These are phyloP conservation scores for Pelobates fuscus DNA, from an alignment of 2,113 vertebrate species.

Conservation along the genomic window DNA sequence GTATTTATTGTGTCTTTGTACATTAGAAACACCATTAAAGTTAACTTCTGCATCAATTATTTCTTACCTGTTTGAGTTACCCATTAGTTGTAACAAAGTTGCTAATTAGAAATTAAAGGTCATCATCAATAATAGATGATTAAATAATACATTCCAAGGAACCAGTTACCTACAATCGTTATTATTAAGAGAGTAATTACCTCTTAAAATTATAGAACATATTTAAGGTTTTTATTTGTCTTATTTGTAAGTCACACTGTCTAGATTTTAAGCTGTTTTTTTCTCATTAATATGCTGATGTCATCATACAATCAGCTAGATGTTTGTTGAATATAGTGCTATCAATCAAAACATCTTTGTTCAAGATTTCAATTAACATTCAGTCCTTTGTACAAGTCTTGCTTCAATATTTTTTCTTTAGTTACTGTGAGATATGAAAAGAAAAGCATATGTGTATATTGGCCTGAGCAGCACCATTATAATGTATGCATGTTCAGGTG, in stretches of 20 bases:
- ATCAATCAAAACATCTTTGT: not conserved
- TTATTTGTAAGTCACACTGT: not conserved
- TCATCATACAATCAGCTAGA: not conserved
- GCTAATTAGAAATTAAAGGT: conserved; percentile 42
- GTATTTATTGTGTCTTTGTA: conserved; percentile 23
- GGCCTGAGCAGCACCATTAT: too few relatives aligned
- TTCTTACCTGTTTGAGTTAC: conserved; percentile 33
- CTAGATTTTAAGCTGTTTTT: not conserved
- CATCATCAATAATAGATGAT: conserved; percentile 42
- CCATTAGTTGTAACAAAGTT: conserved; percentile 24
- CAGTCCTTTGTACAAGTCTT: not conserved
- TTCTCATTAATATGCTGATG: not conserved
- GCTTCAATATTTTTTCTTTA: too few relatives aligned
- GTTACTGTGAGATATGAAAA: too few relatives aligned
- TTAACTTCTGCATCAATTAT: conserved; percentile 41
- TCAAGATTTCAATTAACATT: not conserved
- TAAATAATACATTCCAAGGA: not conserved
- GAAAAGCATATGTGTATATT: too few relatives aligned
- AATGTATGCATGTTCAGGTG: too few relatives aligned
- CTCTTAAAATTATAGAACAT: not conserved
- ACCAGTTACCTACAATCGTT: not conserved
- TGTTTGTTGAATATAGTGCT: not conserved
- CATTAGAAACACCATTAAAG: conserved; percentile 7
- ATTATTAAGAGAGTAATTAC: not conserved
- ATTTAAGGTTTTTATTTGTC: too few relatives aligned